Conservation (phyloP, 2,888 invertebrate species). For the Steromphala cineraria region DNA sequence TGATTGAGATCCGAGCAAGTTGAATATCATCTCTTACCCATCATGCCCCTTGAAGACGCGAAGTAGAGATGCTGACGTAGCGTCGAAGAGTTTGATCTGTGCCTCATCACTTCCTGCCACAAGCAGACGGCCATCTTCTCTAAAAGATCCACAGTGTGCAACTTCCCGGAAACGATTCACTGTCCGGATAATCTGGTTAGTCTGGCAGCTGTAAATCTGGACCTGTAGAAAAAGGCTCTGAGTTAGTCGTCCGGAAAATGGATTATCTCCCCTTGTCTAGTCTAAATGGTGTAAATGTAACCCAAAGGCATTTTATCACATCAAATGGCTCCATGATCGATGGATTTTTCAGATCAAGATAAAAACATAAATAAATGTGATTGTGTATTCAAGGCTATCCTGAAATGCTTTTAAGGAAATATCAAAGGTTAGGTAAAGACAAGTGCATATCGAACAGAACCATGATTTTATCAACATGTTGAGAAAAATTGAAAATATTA, state of each 20-base stretch:
- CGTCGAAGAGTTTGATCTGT: conserved; percentile 90
- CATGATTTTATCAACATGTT: no score
- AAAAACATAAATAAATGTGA: no score
- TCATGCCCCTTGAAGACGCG: conserved; percentile 83
- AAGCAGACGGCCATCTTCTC: conserved; percentile 73
- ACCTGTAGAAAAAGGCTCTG: conserved; percentile 50
- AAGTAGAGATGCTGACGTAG: conserved; percentile 86
- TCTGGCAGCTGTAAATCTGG: conserved; percentile 65
- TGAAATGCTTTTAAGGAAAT: no score
- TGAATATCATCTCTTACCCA: conserved; percentile 50
- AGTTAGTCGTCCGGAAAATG: neutral
- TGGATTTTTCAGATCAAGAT: no score
- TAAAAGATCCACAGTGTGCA: conserved; percentile 74
- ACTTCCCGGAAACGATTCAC: conserved; percentile 73
- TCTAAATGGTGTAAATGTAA: no score
- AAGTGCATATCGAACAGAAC: no score
- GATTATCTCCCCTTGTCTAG: neutral
- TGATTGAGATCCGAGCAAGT: no score
- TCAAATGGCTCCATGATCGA: no score
- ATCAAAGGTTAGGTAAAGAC: no score
- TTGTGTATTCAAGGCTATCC: no score
- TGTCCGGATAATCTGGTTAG: conserved; percentile 64
- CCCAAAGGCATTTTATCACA: no score
- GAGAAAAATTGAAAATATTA: no score
- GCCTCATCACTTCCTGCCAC: conserved; percentile 94